Base-by-base conservation (phyloP, 1,140 invertebrate species). In the Varroa destructor region DNA sequence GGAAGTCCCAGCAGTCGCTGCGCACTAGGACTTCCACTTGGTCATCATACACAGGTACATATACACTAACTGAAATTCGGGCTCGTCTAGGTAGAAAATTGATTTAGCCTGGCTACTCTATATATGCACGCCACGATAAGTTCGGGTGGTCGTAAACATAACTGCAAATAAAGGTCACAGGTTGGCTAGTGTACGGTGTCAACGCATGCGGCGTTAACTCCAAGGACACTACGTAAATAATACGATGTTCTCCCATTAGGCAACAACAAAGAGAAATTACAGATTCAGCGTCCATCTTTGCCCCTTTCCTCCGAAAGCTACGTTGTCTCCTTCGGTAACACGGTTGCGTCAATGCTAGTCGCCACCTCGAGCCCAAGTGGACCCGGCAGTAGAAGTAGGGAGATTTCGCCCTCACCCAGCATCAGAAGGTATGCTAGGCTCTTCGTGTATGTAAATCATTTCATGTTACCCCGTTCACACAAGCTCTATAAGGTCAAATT, bases 11-110 rank as follows among this genome's bases (percentile, higher is more conserved):
- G 55, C 73, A 75, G 43, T 74, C 75, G 58, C 72, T 75, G 64
- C 70, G 77, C 58, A 75, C 74, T 43, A 71, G 77, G 55, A 77
- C 77, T 0, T 75, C 73, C n/a, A 77, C 77, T 51, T 77, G 77
- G 77, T 77, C 77, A 43, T 72, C 75, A 56, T 77, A 76, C 71
- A 76, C 75, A 1, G 75, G 61, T 67, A 46, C 8, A 51, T 8
- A 51, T 8, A 51, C 46, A 8, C 3, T 51, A 8, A 51, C 8
- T 51, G 8, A 5, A 5, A 51, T 51, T 51, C 3, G 46, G 3
- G 4, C 8, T 51, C 46, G 8, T 51, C 46, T 51, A 51, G 46
- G 3, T 51, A 51, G 46, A 51, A 3, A 8, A 51, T 8, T 51
- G 46, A 51, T 25, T 25, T 25, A 51, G 46, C 4, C 46, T 8